Evolutionary conservation across 2,113 vertebrate species (phyloP).

Genomic region (Epinephelus cyanopodus): DNA sequence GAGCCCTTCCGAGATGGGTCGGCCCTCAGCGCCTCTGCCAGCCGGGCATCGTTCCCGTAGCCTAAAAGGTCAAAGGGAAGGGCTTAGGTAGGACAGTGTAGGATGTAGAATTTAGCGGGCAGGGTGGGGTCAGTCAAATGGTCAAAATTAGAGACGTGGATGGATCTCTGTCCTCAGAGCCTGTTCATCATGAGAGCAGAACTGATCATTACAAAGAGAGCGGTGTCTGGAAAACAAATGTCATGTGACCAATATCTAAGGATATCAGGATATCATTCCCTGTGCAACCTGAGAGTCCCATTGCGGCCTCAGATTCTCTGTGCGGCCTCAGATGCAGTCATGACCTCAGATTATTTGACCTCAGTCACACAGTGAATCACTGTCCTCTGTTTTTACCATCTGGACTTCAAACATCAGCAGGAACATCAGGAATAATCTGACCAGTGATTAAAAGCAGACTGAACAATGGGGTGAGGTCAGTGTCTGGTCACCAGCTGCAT

Average conservation of each 20-base stretch:
- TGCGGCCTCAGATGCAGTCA: too few relatives aligned
- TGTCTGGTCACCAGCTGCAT: constrained; percentile 43
- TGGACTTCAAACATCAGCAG: neutral
- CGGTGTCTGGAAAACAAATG: neutral
- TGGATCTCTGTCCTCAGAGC: neutral
- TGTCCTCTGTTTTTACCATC: neutral
- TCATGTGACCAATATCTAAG: too few relatives aligned
- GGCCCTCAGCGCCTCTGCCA: constrained; percentile 94
- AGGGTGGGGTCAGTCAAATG: constrained; percentile 48
- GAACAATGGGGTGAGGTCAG: constrained; percentile 22
- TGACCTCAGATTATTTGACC: neutral
- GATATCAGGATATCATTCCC: too few relatives aligned
- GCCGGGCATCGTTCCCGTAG: constrained; percentile 93
- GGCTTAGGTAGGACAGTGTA: constrained; percentile 62
- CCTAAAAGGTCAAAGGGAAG: constrained; percentile 83
- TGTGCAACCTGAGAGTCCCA: too few relatives aligned
- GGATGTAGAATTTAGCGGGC: constrained; percentile 51
- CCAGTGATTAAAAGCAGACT: neutral
- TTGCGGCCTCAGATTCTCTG: too few relatives aligned
- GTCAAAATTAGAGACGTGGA: constrained; percentile 21
- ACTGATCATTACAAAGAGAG: neutral
- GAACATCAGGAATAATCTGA: constrained; percentile 16
- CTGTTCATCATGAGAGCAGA: neutral
- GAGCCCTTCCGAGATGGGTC: constrained; percentile 97
- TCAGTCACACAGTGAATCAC: too few relatives aligned